Conservation (phyloP, 92 coral and sea anemone genomes). For the Paramuricea clavata region DNA sequence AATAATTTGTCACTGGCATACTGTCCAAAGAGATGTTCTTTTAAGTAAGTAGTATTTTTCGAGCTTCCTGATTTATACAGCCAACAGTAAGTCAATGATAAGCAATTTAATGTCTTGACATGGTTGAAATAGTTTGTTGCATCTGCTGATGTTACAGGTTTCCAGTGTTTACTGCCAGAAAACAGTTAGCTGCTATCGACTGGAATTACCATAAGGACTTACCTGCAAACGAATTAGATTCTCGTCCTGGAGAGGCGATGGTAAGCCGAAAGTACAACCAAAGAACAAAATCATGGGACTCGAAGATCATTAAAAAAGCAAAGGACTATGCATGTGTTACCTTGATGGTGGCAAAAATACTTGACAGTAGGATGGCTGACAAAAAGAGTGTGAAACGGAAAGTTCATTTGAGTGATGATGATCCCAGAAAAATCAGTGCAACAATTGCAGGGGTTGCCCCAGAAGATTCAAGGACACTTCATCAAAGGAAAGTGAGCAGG, state of each 20-base stretch:
- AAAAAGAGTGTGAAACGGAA: background rate
- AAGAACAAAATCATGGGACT: no score
- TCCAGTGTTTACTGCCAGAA: constrained; percentile 30
- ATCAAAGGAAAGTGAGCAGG: no score
- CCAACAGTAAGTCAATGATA: background rate
- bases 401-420: no score
- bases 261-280: constrained; percentile 20
- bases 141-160: constrained; percentile 11
- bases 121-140: background rate
- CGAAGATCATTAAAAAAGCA: no score
- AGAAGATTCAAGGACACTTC: no score
- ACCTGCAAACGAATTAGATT: constrained; percentile 6
- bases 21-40: constrained; percentile 31
- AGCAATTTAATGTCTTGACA: constrained; percentile 15
- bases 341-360: constrained; percentile 18
- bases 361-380: constrained; percentile 2
- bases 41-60: no score
- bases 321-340: constrained; percentile 14
- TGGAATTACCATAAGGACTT: background rate
- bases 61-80: constrained; percentile 7
- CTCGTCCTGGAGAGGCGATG: constrained; percentile 29
- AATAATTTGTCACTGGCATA: constrained; percentile 25
- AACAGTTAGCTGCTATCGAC: constrained; percentile 29
- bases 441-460: no score
- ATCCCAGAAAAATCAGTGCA: no score